Evolutionary conservation across 2,888 invertebrate species (phyloP), one percentile per base, ranked within the genome.

Genomic region (Ceratothoa steindachneri): DNA sequence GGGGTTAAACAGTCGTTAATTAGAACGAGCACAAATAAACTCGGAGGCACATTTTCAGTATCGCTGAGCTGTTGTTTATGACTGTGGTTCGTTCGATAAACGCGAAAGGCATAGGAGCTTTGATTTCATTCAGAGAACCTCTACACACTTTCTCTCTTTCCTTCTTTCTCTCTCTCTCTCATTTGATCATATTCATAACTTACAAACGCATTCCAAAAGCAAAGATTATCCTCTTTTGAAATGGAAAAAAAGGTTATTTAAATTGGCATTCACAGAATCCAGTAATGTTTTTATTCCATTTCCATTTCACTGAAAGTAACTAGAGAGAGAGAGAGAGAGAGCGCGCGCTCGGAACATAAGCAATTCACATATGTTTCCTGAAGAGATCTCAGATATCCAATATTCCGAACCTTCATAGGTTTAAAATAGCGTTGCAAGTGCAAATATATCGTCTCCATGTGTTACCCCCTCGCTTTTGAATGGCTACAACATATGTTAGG

Each of bases 401-500:
- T 60, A 60, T 60, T 60, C 22, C 12, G 60, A 60, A 24, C 9
- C 19, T 60, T 60, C 22, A 60, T 41, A 41, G 41, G 41, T 41
- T 41, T 41, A 41, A 15, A 60, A 60, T 24, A 24, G 27, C 60
- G 27, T 60, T 60, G 60, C 60, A 60, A 24, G 22, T n/a, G 71
- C 71, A 74, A 74, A 77, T 77, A 77, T 77, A 77, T 77, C 73
- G 77, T 74, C 69, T 69, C 73, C 74, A 71, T 53, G 69, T 73
- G 77, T 71, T 73, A 69, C 60, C 71, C 51, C 52, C 74, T 30
- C 77, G 77, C 74, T 77, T 71, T 68, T 69, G 74, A 77, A 77
- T 73, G 73, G 77, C 71, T 73, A 69, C 77, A 73, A 77, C 77
- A 77, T 77, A 77, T 77, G 77, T 77, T 77, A 74, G 73, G 73